Conservation (phyloP, 2,113 vertebrate species). For the Gallinago paraguaiae region DNA sequence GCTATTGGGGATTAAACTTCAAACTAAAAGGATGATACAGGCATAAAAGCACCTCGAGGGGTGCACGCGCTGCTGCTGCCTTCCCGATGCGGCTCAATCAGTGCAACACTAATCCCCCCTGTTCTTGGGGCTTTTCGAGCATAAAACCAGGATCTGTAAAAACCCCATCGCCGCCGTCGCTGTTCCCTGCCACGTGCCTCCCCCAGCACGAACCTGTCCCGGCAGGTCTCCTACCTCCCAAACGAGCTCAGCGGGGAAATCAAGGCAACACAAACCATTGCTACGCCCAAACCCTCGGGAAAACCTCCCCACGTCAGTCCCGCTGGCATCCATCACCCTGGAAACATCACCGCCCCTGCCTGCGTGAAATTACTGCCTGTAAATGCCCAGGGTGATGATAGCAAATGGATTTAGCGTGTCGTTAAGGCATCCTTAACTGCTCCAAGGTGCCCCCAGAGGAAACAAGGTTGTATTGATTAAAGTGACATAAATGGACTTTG, state of each 20-base stretch:
- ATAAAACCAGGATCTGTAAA: not conserved
- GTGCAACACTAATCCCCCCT: not conserved
- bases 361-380: not conserved
- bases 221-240: not conserved
- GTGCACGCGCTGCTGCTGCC: not conserved
- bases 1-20: not conserved
- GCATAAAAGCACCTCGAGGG: not conserved
- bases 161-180: not conserved
- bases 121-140: not conserved
- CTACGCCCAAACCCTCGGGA: not conserved
- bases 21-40: not conserved
- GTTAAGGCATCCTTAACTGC: not conserved
- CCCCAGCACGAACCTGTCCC: not conserved
- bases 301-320: not conserved
- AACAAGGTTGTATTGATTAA: not conserved
- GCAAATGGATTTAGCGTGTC: not conserved
- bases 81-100: not conserved
- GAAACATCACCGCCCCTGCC: not conserved
- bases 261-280: not conserved
- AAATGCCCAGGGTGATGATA: not conserved
- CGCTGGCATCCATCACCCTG: not conserved
- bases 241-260: not conserved
- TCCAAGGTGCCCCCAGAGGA: not conserved
- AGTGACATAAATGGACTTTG: not conserved
- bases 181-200: not conserved